Base-by-base conservation (phyloP, 2,888 invertebrate species). In the Heliconius charithonia region DNA sequence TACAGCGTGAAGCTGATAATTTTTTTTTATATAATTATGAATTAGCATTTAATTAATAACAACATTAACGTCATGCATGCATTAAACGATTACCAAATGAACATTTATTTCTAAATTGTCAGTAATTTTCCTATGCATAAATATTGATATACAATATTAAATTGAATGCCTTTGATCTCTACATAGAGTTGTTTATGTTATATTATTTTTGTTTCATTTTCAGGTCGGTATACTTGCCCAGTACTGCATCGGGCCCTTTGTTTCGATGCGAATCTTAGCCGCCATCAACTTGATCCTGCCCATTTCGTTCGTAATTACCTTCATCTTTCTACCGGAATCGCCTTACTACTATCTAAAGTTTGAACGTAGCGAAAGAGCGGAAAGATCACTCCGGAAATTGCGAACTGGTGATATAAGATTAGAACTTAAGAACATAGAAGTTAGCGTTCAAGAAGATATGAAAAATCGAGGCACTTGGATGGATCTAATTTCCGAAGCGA, bases 241-340 rank as follows among this genome's bases (percentile, higher is more conserved):
- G 82, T 96, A 96, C 90, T 93, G 96, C 86, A 95, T 96, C 83
- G 96, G 96, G 29, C 95, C 96, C 7, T 95, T 93, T 85, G 95
- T 95, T 69, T 90, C 95, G 82, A 96, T 96, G 90, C 91, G 90
- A 82, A 89, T 88, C 32, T 90, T 96, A 81, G 96, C 96, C 77
- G 91, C 91, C 77, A 93, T 96, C 87, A 96, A 96, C 86, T 90
- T 96, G 83, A 87, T 95, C 81, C 91, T 96, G 77, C 96, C 96
- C 19, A 88, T 96, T 59, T 83, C 95, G 62, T 96, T 96, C 85
- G 88, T 96, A 41, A 77, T 96, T 25, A 89, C 94, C 27, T 96
- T 96, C 87, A 88, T 95, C 59, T 95, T 95, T 86, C 93, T 97
- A 87, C 97, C 97, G n/a, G 97, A 97, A 91, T 96, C 96, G 82